These are phyloP conservation scores for Sanderia malayensis DNA, from an alignment of 30 jellyfish, hydroid and myxozoan species.

Conservation along the genomic window DNA sequence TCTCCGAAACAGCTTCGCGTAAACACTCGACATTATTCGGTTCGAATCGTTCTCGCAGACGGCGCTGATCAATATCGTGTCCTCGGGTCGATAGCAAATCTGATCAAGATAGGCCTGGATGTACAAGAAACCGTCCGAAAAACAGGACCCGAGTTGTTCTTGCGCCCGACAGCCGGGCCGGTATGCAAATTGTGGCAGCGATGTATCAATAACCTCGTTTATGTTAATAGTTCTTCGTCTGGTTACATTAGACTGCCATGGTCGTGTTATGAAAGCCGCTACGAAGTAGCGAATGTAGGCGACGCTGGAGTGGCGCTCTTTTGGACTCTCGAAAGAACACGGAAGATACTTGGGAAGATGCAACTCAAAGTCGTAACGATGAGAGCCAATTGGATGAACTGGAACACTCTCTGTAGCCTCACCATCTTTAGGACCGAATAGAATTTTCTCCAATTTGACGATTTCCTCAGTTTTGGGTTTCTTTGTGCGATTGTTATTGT, in stretches of 20 bases:
- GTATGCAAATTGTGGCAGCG: slow-evolving; percentile 55
- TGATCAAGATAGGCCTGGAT: slow-evolving; percentile 74
- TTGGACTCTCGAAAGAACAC: slow-evolving; percentile 91
- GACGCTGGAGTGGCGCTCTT: slow-evolving; percentile 64
- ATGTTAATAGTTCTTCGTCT: slow-evolving; percentile 42
- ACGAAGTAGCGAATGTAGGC: slow-evolving; percentile 66
- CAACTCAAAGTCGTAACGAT: slow-evolving; percentile 76
- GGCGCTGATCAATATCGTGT: slow-evolving; percentile 63
- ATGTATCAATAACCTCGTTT: slow-evolving; percentile 74
- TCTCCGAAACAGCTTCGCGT: slow-evolving; percentile 87
- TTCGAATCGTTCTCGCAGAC: slow-evolving; percentile 84
- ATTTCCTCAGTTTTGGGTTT: slow-evolving; percentile 30
- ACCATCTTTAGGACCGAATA: slow-evolving; percentile 69
- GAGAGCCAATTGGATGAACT: slow-evolving; percentile 71
- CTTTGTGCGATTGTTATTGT: slow-evolving; percentile 12
- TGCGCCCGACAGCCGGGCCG: slow-evolving; percentile 89
- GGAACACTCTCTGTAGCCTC: slow-evolving; percentile 48
- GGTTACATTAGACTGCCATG: slow-evolving; percentile 46
- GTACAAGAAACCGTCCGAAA: slow-evolving; percentile 72
- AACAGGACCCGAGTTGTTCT: slow-evolving; percentile 56
- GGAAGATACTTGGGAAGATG: slow-evolving; percentile 81
- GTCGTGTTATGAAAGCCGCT: slow-evolving; percentile 74
- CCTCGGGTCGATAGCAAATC: slow-evolving; percentile 70
- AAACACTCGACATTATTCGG: slow-evolving; percentile 79
- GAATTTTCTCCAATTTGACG: slow-evolving; percentile 66